These are phyloP conservation scores for Chelmon rostratus DNA, from an alignment of 2,797 vertebrate genomes.

Conservation along the genomic window DNA sequence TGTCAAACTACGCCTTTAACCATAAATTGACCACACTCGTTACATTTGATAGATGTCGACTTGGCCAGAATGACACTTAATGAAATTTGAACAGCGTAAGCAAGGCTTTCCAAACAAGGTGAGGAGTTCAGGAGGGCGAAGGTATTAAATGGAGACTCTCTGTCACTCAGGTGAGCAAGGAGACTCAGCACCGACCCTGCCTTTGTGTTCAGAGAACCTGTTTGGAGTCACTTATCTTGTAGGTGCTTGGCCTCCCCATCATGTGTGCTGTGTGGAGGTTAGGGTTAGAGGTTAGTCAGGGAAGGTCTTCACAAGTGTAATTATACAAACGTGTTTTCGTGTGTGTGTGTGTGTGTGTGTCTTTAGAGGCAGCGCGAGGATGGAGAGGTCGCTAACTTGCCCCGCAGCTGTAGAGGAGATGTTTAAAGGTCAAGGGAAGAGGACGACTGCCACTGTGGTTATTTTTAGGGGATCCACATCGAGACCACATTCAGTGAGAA, in stretches of 20 bases:
- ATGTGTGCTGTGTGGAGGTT: constrained; percentile 36
- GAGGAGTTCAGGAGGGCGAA: not conserved
- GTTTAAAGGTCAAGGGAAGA: constrained; percentile 63
- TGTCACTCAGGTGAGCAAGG: not conserved
- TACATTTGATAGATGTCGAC: not conserved
- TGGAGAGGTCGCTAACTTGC: constrained; percentile 56
- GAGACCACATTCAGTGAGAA: constrained; percentile 26
- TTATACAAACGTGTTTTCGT: constrained; percentile 43
- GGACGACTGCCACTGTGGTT: constrained; percentile 31
- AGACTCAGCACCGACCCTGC: not conserved
- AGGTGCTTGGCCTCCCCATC: constrained; percentile 9
- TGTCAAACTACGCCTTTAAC: too few relatives aligned
- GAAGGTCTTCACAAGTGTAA: constrained; percentile 58
- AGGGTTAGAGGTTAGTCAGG: constrained; percentile 51
- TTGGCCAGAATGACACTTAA: not conserved
- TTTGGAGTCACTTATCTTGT: constrained; percentile 22
- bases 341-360: constrained; percentile 51
- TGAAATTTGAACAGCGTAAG: not conserved
- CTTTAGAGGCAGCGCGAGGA: constrained; percentile 28
- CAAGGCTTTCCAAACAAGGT: not conserved
- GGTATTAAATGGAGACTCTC: not conserved
- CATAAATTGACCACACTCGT: not conserved
- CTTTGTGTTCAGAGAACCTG: constrained; percentile 14
- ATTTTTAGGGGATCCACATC: constrained; percentile 42
- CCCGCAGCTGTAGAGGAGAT: constrained; percentile 44